Base-by-base conservation (phyloP, 2,113 vertebrate genomes). In the Centropus unirufus region DNA sequence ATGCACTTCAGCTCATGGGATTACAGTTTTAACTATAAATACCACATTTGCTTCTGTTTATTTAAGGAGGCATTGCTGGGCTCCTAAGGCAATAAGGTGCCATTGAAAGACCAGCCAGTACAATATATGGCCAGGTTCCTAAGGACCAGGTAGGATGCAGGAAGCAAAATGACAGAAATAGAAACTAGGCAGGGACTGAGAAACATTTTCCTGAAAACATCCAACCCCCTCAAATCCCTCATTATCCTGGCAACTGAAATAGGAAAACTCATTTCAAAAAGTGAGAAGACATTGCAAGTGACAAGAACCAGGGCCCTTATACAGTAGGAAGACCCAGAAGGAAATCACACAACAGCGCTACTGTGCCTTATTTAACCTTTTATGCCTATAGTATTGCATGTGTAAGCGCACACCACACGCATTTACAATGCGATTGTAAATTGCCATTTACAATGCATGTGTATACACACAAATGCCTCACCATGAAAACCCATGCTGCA, bases 401-500 rank as follows among this genome's bases (percentile, higher is more conserved):
- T 87, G 77, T 8, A 24, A 83, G 49, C 4, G 11, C 27, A 3
- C 5, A 6, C 18, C 74, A 69, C 88, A 58, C 16, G 83, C 91
- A 74, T 74, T 83, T 52, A 57, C 26, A 44, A 49, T 49, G 47
- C 22, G 23, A 49, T 22, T 22, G 47, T 20, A 49, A 20, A 49
- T 49, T 49, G 47, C 47, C 22, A 20, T 51, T 54, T 54, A 62
- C 52, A 51, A 6, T 4, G 42, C 73, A 27, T 19, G 86, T 87
- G 34, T 34, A 15, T 8, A 36, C 59, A 73, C 34, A 46, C 57
- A 58, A 59, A 79, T 5, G 63, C 93, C 61, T 76, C 92, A 27
- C 52, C 69, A 11, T 59, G 69, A 96, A 92, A 92, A 29, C 69
- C 89, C 91, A 87, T 36, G 30, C 87, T 40, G 51, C 74, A 68